Base-by-base conservation (phyloP, 2,888 invertebrate genomes). In the Conus canariensis region DNA sequence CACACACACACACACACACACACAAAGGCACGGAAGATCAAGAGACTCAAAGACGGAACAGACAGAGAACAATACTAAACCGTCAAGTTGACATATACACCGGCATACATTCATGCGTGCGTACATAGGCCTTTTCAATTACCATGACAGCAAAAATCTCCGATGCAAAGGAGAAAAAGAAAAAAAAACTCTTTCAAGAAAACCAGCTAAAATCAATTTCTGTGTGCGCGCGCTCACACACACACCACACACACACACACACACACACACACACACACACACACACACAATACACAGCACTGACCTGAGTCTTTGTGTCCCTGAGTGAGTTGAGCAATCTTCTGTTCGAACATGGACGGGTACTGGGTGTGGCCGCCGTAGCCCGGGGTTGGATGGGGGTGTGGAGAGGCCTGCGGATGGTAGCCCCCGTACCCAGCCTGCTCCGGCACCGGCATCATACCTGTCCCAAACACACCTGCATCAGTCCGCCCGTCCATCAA, bases 251-350 rank as follows among this genome's bases (percentile, higher is more conserved):
- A 45, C 77, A 77, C 9, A 77, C 77, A 77, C 77, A 74, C 9
- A 45, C 45, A 30, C 12, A 70, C 87, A 87, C 25, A 70, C 25
- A 77, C 77, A 77, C 8, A 70, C 58, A 88, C 59, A 80, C 12
- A 58, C 2, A 88, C 14, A 88, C 45, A 85, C n/a, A 85, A 16
- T 85, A 87, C 45, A 87, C 67, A 87, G 0, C 22, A 74, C 88
- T 88, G 9, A 88, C 88, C 88, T 82, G 88, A 80, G 80, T 88
- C 88, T 82, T 88, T 88, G 88, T 88, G 88, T 70, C 88, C 88
- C 82, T 88, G 88, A 82, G 80, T 82, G 16, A 88, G 80, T 25
- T 88, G 88, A 30, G 88, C 88, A n/a, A 88, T 82, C 56, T 88
- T 88, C 88, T 88, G 80, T 82, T 88, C 88, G 88, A 88, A 88